Base-by-base conservation (phyloP, 2,113 vertebrate genomes). In the Sylvilagus bachmani region DNA sequence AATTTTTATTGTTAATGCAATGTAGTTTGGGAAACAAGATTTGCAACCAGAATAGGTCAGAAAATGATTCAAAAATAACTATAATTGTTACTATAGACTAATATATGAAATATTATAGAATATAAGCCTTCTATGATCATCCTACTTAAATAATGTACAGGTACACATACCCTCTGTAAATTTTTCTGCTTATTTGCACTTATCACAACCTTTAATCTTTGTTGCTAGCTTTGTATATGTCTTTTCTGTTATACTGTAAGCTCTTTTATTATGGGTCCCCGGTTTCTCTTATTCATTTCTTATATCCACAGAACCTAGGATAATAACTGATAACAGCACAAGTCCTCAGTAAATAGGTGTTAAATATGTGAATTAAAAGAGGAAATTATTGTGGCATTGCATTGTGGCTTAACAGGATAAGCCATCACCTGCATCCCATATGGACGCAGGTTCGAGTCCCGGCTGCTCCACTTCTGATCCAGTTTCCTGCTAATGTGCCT, bases 11-110 rank as follows among this genome's bases (percentile, higher is more conserved):
- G 9, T 89, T 93, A 51, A 61, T 61, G 11, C 10, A 66, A 0
- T 92, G 61, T 92, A n/a, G 38, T 62, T 83, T 82, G 12, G 29
- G 69, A 93, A 89, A 71, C 71, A 92, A 93, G n/a, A 58, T 44
- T 88, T 95, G 67, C 10, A 90, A 55, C 29, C 86, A 27, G 16
- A 5, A 17, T 70, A 90, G 75, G 16, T 81, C 36, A 82, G 51
- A 38, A 89, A 31, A 51, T 29, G 83, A 64, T 82, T 95, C 12
- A 93, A 73, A 73, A 67, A 69, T 78, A 75, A 29, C 44, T 44
- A 7, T 44, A 91, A 62, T 78, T 67, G 3, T 90, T 84, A 22
- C 55, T 71, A 0, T 55, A 7, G 67, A 11, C 3, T 19, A 10
- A 53, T 58, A 58, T 58, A 58, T 58, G 55, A 21, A 83, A 33